Evolutionary conservation across 1,140 invertebrate species (phyloP), one percentile per base, ranked within the genome.

Genomic region (Zaprionus gabonicus): DNA sequence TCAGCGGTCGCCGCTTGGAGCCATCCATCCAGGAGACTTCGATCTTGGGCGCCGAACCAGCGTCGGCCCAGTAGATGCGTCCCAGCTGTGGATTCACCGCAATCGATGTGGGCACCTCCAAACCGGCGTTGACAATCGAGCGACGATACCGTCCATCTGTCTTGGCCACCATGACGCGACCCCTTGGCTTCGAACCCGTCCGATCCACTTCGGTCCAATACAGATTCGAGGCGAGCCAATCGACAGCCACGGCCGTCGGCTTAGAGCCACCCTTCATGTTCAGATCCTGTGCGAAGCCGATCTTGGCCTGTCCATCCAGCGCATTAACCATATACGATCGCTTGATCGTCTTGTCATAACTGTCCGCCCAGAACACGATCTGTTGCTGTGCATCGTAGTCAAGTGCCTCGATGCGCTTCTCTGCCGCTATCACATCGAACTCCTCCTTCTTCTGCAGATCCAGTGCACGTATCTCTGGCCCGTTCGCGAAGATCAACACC

Each of bases 11-110:
- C 5, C 98, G 94, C 86, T 97, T 96, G 0, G 95, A 96, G 0
- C 99, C 99, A 85, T 99, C 98, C 97, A 99, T 98, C 98, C 98
- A 99, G 13, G 97, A 95, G 0, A 96, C 95, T 92, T 98, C 97
- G 65, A 99, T 98, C 91, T 97, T 96, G 6, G 98, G 96, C 23
- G 95, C 94, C 3, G 95, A 95, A 17, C 97, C 97, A 5, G 96
- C 96, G 92, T 99, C 97, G 0, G 97, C 95, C 98, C 98, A 99
- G 91, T 96, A 97, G 94, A 99, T 95, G 70, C 95, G 94, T 9
- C 98, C 98, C 59, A 95, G 91, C 80, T 97, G 95, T 0, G 98
- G 98, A 94, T 99, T 97, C 0, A 99, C 94, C 0, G 95, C 98
- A 20, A 99, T 94, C 0, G 97, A 96, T 0, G 97, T 96, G 4